These are phyloP conservation scores for Coluber constrictor DNA, from an alignment of 2,797 vertebrate species.

Conservation along the genomic window DNA sequence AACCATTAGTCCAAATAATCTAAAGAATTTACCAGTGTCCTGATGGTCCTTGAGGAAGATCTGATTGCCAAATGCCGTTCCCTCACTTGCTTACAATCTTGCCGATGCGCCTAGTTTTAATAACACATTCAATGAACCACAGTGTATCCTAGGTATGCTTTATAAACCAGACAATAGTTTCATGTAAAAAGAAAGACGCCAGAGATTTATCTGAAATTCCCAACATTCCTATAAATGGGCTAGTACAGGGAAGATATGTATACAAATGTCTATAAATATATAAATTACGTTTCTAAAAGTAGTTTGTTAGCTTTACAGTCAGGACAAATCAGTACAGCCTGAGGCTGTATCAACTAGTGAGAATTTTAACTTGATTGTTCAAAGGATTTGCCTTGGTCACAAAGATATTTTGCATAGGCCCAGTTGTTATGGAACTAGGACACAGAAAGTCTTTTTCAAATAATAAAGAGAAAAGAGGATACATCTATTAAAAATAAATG, in stretches of 20 bases:
- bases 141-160: neutral
- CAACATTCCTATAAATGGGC: neutral
- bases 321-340: neutral
- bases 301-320: neutral
- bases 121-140: neutral
- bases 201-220: neutral
- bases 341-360: neutral
- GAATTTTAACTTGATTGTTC: neutral
- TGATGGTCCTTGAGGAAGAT: neutral
- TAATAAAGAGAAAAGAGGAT: neutral
- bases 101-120: neutral
- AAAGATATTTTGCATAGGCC: neutral
- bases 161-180: neutral
- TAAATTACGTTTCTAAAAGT: neutral
- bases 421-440: neutral
- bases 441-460: neutral
- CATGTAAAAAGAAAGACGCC: neutral
- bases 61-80: neutral
- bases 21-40: neutral
- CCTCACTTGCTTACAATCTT: neutral
- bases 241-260: neutral
- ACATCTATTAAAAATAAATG: neutral
- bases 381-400: neutral
- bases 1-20: neutral
- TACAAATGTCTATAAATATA: neutral